These are phyloP conservation scores for Monochamus alternatus DNA, from an alignment of 2,888 invertebrate species.

Conservation along the genomic window DNA sequence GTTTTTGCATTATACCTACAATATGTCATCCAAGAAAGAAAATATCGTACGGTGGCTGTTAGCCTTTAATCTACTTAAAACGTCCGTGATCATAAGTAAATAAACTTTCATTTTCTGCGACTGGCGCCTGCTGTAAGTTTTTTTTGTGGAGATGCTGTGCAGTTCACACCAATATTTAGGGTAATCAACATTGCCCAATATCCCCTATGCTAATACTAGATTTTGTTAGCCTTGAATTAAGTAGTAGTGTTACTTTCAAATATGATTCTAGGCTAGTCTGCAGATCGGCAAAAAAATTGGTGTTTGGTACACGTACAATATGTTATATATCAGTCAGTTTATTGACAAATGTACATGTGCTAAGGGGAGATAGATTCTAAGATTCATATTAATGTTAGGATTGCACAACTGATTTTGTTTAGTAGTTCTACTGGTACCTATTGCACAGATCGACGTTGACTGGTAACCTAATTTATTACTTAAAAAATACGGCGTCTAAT, in stretches of 20 bases:
- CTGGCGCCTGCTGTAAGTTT: conserved; percentile 22
- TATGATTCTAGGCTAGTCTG: conserved; percentile 19
- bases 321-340: conserved; percentile 15
- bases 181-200: conserved; percentile 17
- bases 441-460: background rate
- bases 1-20: background rate
- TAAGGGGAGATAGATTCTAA: background rate
- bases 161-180: conserved; percentile 2
- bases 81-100: conserved; percentile 18
- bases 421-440: background rate
- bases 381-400: background rate
- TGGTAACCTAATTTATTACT: too few relatives aligned
- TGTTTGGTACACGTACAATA: background rate
- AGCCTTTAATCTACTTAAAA: background rate
- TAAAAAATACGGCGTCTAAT: too few relatives aligned
- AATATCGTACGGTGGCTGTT: background rate
- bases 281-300: background rate
- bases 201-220: conserved; percentile 7
- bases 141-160: conserved; percentile 6
- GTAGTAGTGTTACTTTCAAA: conserved; percentile 21
- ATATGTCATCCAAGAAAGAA: background rate
- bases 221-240: conserved; percentile 27
- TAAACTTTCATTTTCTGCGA: conserved; percentile 24
- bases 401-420: background rate
- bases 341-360: background rate